Percentiles rank a stretch among this genome's conserved stretches.
Conservation (phyloP, 2,888 invertebrate genomes). For the Synergus umbraculus region DNA sequence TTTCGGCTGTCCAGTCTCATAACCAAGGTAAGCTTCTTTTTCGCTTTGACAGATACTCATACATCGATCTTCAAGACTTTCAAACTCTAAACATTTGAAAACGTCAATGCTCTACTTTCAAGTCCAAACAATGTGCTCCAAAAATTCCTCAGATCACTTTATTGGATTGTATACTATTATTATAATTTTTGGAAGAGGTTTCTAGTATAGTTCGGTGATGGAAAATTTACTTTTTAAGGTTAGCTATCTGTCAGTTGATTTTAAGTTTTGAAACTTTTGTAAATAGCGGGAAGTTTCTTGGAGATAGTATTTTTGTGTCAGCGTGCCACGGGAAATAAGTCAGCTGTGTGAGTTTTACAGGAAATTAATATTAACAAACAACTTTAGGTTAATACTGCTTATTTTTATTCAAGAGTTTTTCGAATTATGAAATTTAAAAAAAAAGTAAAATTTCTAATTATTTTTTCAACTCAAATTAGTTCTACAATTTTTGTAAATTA, state of each 20-base stretch:
- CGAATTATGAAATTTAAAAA: no score
- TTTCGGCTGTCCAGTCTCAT: conserved; percentile 60
- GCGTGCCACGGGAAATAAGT: no score
- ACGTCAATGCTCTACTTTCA: neutral
- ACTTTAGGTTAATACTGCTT: no score
- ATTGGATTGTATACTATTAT: neutral
- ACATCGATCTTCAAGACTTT: neutral
- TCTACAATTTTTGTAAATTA: neutral
- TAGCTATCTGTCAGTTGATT: neutral
- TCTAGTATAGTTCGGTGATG: neutral
- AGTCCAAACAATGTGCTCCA: neutral
- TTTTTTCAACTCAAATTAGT: no score
- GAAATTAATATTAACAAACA: no score
- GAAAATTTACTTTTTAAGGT: neutral
- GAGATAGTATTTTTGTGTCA: no score
- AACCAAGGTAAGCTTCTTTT: conserved; percentile 68
- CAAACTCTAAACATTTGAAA: neutral
- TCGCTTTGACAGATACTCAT: conserved; percentile 7
- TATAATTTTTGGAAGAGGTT: neutral
- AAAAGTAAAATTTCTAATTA: no score
- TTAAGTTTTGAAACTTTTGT: neutral
- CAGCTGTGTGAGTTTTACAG: no score
- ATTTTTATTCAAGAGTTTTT: no score
- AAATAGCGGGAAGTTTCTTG: no score
- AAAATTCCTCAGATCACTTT: neutral